Evolutionary conservation across 2,888 invertebrate species (phyloP).

Genomic region (Tipula unca): DNA sequence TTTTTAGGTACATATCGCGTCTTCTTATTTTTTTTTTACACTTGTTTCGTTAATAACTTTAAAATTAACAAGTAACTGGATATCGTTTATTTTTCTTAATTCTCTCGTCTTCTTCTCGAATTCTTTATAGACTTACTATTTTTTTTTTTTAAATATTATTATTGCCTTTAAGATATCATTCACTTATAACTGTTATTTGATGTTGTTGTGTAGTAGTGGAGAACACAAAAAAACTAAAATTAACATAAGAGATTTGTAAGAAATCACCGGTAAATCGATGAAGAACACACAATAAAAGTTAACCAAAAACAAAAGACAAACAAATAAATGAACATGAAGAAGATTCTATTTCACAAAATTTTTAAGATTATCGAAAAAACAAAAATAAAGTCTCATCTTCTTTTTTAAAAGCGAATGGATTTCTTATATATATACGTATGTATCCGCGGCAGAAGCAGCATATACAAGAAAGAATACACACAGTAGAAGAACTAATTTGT

Average conservation of each 20-base stretch:
- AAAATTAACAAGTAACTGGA: conserved; percentile 3
- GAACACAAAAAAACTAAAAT: not conserved
- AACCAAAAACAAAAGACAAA: not conserved
- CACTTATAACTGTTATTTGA: not conserved
- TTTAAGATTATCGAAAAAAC: not conserved
- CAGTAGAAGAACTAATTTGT: not conserved
- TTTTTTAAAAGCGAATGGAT: not conserved
- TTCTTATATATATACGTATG: not conserved
- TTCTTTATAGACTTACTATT: too few species aligned
- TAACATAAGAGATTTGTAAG: not conserved
- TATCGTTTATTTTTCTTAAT: not conserved
- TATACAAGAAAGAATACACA: not conserved
- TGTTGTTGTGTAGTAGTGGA: not conserved
- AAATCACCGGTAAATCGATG: not conserved
- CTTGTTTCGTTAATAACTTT: not conserved
- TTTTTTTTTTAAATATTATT: not conserved
- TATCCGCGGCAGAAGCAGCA: not conserved
- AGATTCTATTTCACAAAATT: not conserved
- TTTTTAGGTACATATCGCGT: not conserved
- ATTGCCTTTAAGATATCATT: not conserved
- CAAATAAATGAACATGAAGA: not conserved
- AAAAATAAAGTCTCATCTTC: not conserved
- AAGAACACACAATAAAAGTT: not conserved
- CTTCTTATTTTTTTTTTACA: not conserved
- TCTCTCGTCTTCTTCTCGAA: not conserved